These are phyloP conservation scores for Amblyraja radiata DNA, from an alignment of 2,797 vertebrate genomes.

Conservation along the genomic window DNA sequence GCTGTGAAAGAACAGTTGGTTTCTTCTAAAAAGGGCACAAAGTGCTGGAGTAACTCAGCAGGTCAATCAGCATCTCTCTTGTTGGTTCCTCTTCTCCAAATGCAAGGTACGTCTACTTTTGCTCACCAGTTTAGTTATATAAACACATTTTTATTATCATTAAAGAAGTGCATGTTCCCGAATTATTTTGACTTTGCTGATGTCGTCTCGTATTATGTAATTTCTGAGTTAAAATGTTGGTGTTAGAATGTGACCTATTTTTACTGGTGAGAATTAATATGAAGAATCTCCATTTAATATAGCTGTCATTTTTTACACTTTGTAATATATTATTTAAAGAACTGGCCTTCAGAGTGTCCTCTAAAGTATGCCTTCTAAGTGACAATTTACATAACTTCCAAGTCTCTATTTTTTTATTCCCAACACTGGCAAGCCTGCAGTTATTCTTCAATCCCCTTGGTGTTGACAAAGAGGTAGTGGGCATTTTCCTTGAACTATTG, in stretches of 20 bases:
- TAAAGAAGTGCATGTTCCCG: no score
- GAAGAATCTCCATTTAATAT: background rate
- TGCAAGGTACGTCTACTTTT: background rate
- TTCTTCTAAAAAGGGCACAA: no score
- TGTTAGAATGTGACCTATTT: background rate
- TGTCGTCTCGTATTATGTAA: background rate
- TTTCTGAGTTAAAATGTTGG: background rate
- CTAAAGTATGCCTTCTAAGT: background rate
- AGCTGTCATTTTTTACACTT: background rate
- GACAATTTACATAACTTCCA: background rate
- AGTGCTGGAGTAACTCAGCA: no score
- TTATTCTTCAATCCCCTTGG: background rate
- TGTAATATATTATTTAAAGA: background rate
- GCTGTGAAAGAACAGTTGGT: background rate
- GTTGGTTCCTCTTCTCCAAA: background rate
- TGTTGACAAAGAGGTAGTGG: background rate
- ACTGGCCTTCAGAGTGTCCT: background rate
- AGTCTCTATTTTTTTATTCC: background rate
- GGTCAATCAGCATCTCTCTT: no score
- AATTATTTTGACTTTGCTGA: no score
- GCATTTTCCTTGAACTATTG: background rate
- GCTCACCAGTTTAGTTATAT: background rate
- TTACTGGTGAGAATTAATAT: background rate
- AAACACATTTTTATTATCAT: no score
- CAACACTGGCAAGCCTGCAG: background rate